phyloP scores from a whole-genome alignment of 2,113 vertebrate genomes.

The Oxyruncus cristatus region DNA sequence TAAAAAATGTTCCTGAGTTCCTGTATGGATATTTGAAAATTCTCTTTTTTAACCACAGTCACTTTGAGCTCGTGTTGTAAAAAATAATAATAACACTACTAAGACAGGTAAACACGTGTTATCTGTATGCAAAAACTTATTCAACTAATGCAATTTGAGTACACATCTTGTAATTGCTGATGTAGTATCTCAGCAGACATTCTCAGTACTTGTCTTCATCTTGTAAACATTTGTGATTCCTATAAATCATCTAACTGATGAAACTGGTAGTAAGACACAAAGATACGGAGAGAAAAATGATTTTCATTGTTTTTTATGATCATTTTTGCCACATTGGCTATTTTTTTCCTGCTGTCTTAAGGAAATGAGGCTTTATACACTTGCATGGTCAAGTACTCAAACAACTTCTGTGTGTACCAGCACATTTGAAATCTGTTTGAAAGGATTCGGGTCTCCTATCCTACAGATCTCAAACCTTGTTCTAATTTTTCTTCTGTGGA shows the following conservation, averaged over 20 bases:
- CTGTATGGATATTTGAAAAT: background rate
- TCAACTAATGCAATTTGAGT: background rate
- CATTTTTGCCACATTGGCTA: background rate
- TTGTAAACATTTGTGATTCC: constrained; percentile 17
- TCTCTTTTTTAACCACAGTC: background rate
- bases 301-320: background rate
- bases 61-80: background rate
- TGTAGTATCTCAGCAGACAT: background rate
- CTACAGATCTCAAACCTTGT: background rate
- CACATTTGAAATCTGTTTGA: background rate
- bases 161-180: constrained; percentile 5
- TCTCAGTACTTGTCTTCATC: constrained; percentile 15
- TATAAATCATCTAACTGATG: background rate
- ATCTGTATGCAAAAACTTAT: constrained; percentile 7
- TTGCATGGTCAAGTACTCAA: background rate
- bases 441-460: background rate
- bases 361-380: background rate
- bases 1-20: constrained; percentile 10
- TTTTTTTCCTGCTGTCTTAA: background rate
- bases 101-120: background rate
- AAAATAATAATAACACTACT: background rate
- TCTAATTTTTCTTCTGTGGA: background rate
- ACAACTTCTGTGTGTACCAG: background rate
- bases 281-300: background rate
- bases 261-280: constrained; percentile 4